Percentiles rank a stretch among this genome's conserved stretches.
These are phyloP conservation scores for Adelognathus sp. DNA, from an alignment of 2,888 invertebrate species.

Conservation along the genomic window DNA sequence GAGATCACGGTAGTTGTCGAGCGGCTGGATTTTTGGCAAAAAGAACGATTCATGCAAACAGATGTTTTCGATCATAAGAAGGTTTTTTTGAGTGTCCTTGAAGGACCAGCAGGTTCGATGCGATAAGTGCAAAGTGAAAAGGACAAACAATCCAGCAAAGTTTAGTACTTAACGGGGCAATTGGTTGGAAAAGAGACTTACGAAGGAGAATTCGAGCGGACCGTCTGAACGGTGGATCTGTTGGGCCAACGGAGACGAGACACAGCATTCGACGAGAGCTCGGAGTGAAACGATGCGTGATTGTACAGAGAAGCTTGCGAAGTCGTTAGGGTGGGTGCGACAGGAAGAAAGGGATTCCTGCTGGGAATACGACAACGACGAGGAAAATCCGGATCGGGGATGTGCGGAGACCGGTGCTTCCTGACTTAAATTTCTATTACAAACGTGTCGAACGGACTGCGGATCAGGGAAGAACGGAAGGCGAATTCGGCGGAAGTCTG, in stretches of 20 bases:
- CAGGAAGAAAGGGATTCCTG: not conserved
- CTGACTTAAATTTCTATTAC: slow-evolving; percentile 28
- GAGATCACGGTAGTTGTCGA: not conserved
- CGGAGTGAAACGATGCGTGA: slow-evolving; percentile 30
- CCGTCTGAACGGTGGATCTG: not conserved
- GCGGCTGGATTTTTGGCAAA: not conserved
- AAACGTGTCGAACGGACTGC: slow-evolving; percentile 42
- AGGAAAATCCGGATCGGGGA: not conserved
- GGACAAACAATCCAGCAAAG: not conserved
- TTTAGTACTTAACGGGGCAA: not conserved
- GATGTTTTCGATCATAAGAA: not conserved
- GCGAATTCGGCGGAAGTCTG: slow-evolving; percentile 43
- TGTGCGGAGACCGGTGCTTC: slow-evolving; percentile 12
- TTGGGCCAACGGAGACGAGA: not conserved
- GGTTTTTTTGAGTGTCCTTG: no score
- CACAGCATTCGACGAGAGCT: not conserved
- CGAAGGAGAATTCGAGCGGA: slow-evolving; percentile 1
- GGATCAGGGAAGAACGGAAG: slow-evolving; percentile 35
- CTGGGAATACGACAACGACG: not conserved
- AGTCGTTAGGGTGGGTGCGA: not conserved
- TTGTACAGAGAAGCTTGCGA: slow-evolving; percentile 19
- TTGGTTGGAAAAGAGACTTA: not conserved
- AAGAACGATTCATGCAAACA: not conserved
- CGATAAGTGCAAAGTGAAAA: not conserved
- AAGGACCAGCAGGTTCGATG: slow-evolving; percentile 6